Percentiles rank a stretch among this genome's conserved stretches.
phyloP scores from a whole-genome alignment of 92 coral and sea anemone genomes.

The Galaxea fascicularis region DNA sequence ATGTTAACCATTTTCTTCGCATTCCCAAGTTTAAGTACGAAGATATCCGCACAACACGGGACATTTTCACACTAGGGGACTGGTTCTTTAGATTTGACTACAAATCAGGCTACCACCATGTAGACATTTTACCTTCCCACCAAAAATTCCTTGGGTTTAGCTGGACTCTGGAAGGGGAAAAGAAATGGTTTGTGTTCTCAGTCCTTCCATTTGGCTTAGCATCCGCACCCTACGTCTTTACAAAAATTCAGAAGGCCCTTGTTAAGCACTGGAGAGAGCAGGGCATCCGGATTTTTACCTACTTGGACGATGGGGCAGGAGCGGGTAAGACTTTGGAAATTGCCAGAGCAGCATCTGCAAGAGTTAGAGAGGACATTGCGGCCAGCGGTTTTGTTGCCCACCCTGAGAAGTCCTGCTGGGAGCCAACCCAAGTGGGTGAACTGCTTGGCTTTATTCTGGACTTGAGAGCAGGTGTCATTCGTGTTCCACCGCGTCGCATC shows the following conservation, averaged over 20 bases:
- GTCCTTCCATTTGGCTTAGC: conserved; percentile 44
- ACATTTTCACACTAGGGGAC: no score
- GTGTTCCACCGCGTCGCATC: not conserved
- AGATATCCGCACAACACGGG: no score
- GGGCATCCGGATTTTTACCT: conserved; percentile 59
- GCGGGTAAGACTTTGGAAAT: conserved; percentile 48
- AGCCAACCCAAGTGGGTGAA: conserved; percentile 52
- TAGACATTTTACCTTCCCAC: conserved; percentile 11
- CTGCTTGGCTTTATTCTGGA: conserved; percentile 37
- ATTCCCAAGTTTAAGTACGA: no score
- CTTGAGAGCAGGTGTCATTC: conserved; percentile 10
- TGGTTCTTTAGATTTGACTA: conserved; percentile 30
- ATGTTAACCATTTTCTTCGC: not conserved
- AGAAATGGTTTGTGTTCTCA: no score
- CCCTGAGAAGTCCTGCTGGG: conserved; percentile 38
- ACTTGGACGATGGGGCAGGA: conserved; percentile 78
- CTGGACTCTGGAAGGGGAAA: conserved; percentile 16
- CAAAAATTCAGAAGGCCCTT: conserved; percentile 6
- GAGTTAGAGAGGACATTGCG: conserved; percentile 35
- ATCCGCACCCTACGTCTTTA: conserved; percentile 14
- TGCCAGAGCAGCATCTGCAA: conserved; percentile 38
- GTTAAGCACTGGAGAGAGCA: conserved; percentile 63
- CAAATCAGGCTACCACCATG: conserved; percentile 52
- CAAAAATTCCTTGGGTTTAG: conserved; percentile 37
- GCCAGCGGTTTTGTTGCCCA: conserved; percentile 5